Conservation (phyloP, 1,140 invertebrate genomes). For the Hylaeus anthracinus region DNA sequence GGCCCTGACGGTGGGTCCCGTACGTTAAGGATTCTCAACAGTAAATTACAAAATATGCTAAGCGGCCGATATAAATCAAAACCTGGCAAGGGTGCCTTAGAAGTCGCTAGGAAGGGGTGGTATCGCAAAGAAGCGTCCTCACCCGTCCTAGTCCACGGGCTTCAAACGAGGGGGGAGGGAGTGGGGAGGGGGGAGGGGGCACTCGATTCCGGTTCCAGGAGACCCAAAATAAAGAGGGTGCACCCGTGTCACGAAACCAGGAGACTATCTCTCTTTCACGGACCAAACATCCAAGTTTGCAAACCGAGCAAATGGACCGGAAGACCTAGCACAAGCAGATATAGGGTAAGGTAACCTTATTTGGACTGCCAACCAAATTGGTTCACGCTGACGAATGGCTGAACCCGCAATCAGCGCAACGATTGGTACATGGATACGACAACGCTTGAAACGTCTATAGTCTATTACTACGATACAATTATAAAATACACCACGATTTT, state of each 20-base stretch:
- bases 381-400: too few relatives aligned
- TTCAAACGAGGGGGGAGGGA: conserved; percentile 7
- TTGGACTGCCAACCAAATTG: background rate
- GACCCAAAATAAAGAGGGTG: conserved; percentile 63
- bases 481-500: too few relatives aligned
- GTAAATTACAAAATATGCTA: conserved; percentile 80
- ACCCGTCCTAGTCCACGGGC: conserved; percentile 25
- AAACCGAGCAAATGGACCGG: conserved; percentile 79
- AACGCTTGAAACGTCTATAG: too few relatives aligned
- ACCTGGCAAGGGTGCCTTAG: conserved; percentile 65
- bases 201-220: conserved; percentile 32
- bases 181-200: background rate
- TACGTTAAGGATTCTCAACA: conserved; percentile 80
- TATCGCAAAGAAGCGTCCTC: too few relatives aligned
- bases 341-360: conserved; percentile 37
- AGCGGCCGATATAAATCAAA: conserved; percentile 81
- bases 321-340: conserved; percentile 58
- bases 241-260: conserved; percentile 58
- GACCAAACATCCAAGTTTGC: conserved; percentile 69
- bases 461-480: too few relatives aligned
- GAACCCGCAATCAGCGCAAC: too few relatives aligned
- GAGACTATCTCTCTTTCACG: conserved; percentile 43
- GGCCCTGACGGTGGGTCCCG: conserved; percentile 20
- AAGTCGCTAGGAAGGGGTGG: conserved; percentile 4
- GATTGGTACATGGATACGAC: too few relatives aligned